Evolutionary conservation across 2,888 invertebrate species (phyloP), one percentile per base, ranked within the genome.

Genomic region (Callyntrura sp.): DNA sequence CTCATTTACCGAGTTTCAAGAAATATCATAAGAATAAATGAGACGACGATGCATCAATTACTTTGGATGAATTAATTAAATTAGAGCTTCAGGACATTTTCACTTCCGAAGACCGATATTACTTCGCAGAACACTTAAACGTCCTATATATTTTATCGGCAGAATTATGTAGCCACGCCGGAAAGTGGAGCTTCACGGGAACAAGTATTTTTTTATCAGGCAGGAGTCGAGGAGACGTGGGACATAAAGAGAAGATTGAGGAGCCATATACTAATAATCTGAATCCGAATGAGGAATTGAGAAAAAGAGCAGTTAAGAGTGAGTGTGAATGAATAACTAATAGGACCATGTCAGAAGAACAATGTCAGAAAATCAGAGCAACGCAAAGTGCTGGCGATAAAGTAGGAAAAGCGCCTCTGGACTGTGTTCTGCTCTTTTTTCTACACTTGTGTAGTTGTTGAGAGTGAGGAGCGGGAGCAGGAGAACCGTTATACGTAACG

Each of bases 351-450:
- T 60, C 12, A n/a, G 60, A 17, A 83, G 65, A 83, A 83, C 70
- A 83, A 83, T 70, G 83, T 83, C 70, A 83, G 73, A 55, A 70
- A 73, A 73, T 73, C 84, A 85, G 73, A 85, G 57, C 48, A 85
- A 17, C 12, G 57, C 73, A 57, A n/a, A 51, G 11, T 43, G 84
- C 65, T 73, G 51, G 73, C 57, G 84, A 85, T 85, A 85, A 85
- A 43, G 35, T 70, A 43, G 51, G 23, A 51, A 51, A 68, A 68
- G 68, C 43, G 68, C 68, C 68, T 68, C 68, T 68, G 68, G 68
- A 43, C 68, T 68, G 68, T 35, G 68, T 35, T 68, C 68, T 35
- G 68, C 14, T 68, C 65, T 68, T 28, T 9, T 62, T 5, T 9
- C n/a, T 12, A 25, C 11, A 60, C 17, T 25, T 25, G 62, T 62